A percentile compares a stretch with the other conserved stretches of the same genome.
Conservation (phyloP, 37 sponge, comb jelly and placozoan genomes). For the Theonella swinhoei region DNA sequence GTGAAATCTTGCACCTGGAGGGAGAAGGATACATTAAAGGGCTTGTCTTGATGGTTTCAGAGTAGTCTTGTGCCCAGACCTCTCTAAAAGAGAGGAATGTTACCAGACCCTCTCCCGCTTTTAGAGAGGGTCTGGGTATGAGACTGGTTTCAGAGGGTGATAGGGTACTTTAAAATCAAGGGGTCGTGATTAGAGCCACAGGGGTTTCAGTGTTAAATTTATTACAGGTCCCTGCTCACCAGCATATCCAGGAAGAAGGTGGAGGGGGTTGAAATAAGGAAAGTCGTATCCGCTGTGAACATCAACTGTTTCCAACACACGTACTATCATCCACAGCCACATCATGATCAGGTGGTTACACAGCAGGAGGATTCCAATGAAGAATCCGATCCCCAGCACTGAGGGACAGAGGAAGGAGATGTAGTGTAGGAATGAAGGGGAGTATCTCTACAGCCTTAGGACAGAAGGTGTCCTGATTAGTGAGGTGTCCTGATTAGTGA, state of each 20-base stretch:
- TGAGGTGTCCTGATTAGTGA: too few relatives aligned
- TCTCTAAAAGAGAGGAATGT: neutral
- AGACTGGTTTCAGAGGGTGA: neutral
- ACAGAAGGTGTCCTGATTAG: too few relatives aligned
- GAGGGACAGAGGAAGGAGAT: slow-evolving; percentile 8
- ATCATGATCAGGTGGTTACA: slow-evolving; percentile 76
- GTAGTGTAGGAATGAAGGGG: neutral
- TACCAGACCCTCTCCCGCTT: too few relatives aligned
- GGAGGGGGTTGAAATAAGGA: slow-evolving; percentile 86
- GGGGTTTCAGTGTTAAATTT: neutral
- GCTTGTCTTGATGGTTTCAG: neutral
- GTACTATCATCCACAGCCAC: slow-evolving; percentile 81
- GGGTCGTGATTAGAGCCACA: neutral
- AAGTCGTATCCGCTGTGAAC: slow-evolving; percentile 92
- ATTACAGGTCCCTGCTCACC: slow-evolving; percentile 34
- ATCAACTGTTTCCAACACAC: slow-evolving; percentile 86
- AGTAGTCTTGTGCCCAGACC: neutral
- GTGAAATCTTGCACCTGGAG: slow-evolving; percentile 78
- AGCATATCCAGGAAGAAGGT: slow-evolving; percentile 87
- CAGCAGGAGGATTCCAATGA: slow-evolving; percentile 67
- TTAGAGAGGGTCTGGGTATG: too few relatives aligned
- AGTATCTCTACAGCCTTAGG: neutral
- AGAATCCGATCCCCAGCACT: slow-evolving; percentile 84
- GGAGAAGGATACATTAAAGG: neutral
- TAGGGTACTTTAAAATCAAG: too few relatives aligned